phyloP scores from a whole-genome alignment of 2,113 vertebrate genomes.

The Leptocoma aspasia region DNA sequence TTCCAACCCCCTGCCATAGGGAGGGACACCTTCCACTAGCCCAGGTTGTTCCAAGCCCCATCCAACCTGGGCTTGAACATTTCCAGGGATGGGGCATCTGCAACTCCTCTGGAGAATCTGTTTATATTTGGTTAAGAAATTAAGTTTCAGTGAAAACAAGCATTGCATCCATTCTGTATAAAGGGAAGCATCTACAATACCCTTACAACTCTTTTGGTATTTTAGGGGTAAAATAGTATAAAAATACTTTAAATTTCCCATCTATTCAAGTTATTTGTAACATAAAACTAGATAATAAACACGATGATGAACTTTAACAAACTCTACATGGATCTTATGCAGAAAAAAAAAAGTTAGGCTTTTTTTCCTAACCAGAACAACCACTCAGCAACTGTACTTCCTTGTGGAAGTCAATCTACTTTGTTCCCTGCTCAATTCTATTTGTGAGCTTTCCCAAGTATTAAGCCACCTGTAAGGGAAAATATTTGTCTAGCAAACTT shows the following conservation, averaged over 20 bases:
- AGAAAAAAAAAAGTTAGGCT: fast-evolving
- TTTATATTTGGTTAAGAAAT: not conserved
- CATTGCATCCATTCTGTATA: not conserved
- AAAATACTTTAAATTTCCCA: not conserved
- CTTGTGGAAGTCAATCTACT: not conserved
- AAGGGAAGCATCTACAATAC: not conserved
- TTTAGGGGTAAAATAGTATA: not conserved
- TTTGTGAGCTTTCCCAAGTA: not conserved
- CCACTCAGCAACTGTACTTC: not conserved
- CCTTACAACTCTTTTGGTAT: not conserved
- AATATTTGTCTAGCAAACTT: not conserved
- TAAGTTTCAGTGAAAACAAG: not conserved
- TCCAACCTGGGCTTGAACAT: not conserved
- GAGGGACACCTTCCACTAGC: too few relatives aligned
- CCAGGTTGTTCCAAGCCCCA: not conserved
- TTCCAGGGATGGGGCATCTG: fast-evolving
- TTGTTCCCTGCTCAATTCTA: not conserved
- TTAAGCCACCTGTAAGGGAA: not conserved
- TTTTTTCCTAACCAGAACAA: not conserved
- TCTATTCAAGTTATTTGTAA: not conserved
- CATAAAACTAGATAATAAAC: not conserved
- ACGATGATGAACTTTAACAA: not conserved
- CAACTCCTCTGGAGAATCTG: not conserved
- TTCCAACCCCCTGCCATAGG: not conserved
- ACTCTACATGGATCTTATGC: not conserved